phyloP scores from a whole-genome alignment of 2,113 vertebrate genomes.

The Tapirus terrestris region DNA sequence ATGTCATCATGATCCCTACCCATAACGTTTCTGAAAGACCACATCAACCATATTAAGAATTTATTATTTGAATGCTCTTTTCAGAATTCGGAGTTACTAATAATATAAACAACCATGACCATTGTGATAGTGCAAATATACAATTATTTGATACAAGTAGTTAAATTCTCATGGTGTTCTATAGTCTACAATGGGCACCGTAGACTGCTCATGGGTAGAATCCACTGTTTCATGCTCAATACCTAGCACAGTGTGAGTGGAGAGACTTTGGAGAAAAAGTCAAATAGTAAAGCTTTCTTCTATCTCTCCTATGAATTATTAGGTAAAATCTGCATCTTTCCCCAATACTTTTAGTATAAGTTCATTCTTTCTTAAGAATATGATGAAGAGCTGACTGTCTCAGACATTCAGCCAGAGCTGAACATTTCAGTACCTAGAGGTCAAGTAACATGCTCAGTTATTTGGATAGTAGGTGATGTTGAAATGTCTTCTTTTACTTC shows the following conservation, averaged over 20 bases:
- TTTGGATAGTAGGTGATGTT: not conserved
- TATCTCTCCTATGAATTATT: not conserved
- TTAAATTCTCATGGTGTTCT: not conserved
- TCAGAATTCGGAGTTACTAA: slow-evolving; percentile 6
- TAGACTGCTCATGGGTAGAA: not conserved
- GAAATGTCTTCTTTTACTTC: not conserved
- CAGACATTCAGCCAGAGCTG: not conserved
- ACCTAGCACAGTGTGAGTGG: not conserved
- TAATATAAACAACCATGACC: not conserved
- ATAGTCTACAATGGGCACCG: not conserved
- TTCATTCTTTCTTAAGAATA: not conserved
- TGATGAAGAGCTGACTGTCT: not conserved
- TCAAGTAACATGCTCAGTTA: not conserved
- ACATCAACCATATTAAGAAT: not conserved
- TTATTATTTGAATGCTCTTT: not conserved
- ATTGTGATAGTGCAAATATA: not conserved
- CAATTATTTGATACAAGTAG: not conserved
- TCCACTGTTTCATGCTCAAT: not conserved
- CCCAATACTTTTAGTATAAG: not conserved
- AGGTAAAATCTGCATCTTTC: not conserved
- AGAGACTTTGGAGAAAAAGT: not conserved
- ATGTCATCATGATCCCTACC: not conserved
- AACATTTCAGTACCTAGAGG: not conserved
- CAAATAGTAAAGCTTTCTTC: not conserved
- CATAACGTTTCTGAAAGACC: not conserved